phyloP scores from a whole-genome alignment of 2,888 invertebrate genomes.

The Iselma pallidipennis region DNA sequence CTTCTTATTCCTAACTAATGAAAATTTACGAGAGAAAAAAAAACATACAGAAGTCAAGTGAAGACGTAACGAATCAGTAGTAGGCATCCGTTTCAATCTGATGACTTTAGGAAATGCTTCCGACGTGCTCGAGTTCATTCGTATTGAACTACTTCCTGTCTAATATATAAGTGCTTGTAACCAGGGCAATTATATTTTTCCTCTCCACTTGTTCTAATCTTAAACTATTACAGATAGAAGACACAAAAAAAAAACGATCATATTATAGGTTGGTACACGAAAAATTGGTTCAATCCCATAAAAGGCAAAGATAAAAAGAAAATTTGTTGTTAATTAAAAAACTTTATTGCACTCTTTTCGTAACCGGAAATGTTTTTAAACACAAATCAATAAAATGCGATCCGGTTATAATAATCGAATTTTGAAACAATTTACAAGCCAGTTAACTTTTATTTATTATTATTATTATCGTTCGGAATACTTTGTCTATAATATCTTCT shows the following conservation, averaged over 20 bases:
- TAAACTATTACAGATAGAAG: not conserved
- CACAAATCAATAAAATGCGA: not conserved
- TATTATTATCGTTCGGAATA: not conserved
- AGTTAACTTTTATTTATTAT: not conserved
- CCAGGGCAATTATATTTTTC: constrained; percentile 28
- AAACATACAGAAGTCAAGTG: too few species aligned
- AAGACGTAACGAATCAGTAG: constrained; percentile 12
- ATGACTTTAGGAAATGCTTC: constrained; percentile 41
- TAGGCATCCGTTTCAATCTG: constrained; percentile 38
- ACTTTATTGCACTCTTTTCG: not conserved
- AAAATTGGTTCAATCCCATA: too few species aligned
- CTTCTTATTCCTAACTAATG: too few species aligned
- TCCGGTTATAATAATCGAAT: not conserved
- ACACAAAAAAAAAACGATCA: not conserved
- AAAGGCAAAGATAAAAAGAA: too few species aligned
- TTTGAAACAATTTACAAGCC: not conserved
- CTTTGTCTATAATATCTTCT: not conserved
- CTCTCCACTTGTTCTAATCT: constrained; percentile 10
- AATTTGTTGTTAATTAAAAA: too few species aligned
- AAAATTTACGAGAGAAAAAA: too few species aligned
- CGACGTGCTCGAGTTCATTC: constrained; percentile 35
- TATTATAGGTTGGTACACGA: too few species aligned
- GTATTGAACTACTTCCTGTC: constrained; percentile 37
- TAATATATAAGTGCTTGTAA: constrained; percentile 13
- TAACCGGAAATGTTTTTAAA: not conserved